These are phyloP conservation scores for Premnoplex brunnescens DNA, from an alignment of 2,797 vertebrate species.

Conservation along the genomic window DNA sequence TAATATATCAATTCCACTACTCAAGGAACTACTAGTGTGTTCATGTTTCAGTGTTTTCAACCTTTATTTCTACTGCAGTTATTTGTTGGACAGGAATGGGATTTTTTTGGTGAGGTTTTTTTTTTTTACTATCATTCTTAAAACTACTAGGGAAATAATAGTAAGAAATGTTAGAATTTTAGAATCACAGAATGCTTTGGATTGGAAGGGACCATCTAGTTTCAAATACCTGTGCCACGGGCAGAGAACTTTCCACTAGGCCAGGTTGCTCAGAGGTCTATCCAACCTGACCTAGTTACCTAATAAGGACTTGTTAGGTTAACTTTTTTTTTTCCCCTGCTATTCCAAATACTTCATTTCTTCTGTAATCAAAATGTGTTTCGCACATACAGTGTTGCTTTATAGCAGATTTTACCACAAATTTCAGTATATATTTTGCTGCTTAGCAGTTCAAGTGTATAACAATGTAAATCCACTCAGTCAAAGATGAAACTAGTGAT, in stretches of 20 bases:
- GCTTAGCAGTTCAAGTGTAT: not conserved
- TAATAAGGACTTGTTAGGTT: not conserved
- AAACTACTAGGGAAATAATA: not conserved
- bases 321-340: not conserved
- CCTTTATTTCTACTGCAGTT: not conserved
- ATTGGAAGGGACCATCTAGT: not conserved
- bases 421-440: not conserved
- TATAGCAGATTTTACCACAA: not conserved
- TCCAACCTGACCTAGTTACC: not conserved
- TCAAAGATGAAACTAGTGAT: not conserved
- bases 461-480: not conserved
- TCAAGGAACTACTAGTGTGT: not conserved
- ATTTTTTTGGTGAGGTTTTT: not conserved
- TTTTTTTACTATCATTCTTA: not conserved
- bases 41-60: not conserved
- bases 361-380: not conserved
- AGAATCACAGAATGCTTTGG: not conserved
- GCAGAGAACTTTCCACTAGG: not conserved
- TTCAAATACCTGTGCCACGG: no score
- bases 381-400: not conserved
- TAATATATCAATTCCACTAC: accelerated
- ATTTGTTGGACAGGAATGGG: not conserved
- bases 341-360: not conserved
- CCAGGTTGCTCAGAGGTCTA: not conserved
- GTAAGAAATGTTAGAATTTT: not conserved